Evolutionary conservation across 2,797 vertebrate species (phyloP), one percentile per base, ranked within the genome.

Genomic region (Varecia variegata): DNA sequence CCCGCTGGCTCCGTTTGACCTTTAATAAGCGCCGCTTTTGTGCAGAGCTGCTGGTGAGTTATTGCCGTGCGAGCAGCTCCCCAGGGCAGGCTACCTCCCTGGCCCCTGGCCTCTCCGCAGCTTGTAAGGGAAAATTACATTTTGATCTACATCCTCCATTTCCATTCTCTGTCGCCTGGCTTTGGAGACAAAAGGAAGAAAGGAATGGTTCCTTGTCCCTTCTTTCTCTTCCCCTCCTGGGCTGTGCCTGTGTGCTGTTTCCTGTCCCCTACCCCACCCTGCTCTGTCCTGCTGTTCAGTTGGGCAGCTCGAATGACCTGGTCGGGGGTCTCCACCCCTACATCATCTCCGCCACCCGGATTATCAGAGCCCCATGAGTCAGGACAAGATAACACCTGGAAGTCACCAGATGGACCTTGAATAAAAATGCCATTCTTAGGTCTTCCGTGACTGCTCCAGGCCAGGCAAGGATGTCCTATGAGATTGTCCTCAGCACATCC

Each of bases 111-210:
- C 94, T 93, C 90, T 1, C 96, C 1, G 35, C 56, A 11, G 74
- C 97, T 98, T 94, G 6, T 73, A 97, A 97, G 95, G 93, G 94
- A 88, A 98, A 98, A 98, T 96, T 30, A 43, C 89, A 89, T 98
- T 98, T 98, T 97, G 97, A 94, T 97, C 97, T 98, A 93, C 60
- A 86, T 92, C 89, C 52, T 56, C 58, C 47, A 58, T 93, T 95
- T 97, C 96, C 60, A 70, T 96, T 89, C 81, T 84, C 94, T 58
- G 0, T 92, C 93, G 88, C 70, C 65, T 96, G 96, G 94, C 84
- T 96, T 82, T 87, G 89, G 82, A 96, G 93, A 95, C 84, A 32
- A 95, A 93, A 89, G 84, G 92, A 93, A 97, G 79, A 70, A 96
- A 97, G 96, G 56, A 80, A 0, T 3, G 58, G 94, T 90, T 94